phyloP scores from a whole-genome alignment of 1,140 invertebrate species.

The Chionoecetes opilio region DNA sequence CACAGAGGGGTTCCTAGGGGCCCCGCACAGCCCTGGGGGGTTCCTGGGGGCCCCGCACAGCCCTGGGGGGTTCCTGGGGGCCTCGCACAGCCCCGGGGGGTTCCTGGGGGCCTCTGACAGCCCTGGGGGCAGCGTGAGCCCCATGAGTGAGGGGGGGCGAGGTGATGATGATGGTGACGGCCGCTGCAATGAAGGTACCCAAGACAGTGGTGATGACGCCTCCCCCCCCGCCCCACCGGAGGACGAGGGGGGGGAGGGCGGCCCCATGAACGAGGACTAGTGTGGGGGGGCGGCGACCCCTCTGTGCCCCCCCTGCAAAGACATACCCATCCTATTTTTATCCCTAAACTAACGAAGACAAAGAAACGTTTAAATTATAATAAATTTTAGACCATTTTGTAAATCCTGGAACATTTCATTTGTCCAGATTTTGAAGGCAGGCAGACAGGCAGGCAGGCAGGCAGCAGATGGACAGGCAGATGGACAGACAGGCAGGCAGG shows the following conservation, averaged over 20 bases:
- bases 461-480: too few relatives aligned
- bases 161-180: not conserved
- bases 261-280: constrained; percentile 24
- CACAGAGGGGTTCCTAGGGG: too few relatives aligned
- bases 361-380: constrained; percentile 42
- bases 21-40: too few relatives aligned
- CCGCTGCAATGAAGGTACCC: not conserved
- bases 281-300: not conserved
- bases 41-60: too few relatives aligned
- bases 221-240: not conserved
- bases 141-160: not conserved
- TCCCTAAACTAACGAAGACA: not conserved
- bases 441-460: too few relatives aligned
- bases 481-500: too few relatives aligned
- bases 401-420: constrained; percentile 40
- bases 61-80: too few relatives aligned
- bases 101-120: too few relatives aligned
- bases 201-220: not conserved
- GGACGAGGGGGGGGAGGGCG: not conserved
- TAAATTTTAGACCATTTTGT: constrained; percentile 55
- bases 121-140: not conserved
- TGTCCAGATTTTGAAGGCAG: too few relatives aligned
- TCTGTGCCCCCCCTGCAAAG: not conserved
- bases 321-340: not conserved
- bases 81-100: too few relatives aligned